phyloP scores from a whole-genome alignment of 2,797 vertebrate species.

The Huso huso region DNA sequence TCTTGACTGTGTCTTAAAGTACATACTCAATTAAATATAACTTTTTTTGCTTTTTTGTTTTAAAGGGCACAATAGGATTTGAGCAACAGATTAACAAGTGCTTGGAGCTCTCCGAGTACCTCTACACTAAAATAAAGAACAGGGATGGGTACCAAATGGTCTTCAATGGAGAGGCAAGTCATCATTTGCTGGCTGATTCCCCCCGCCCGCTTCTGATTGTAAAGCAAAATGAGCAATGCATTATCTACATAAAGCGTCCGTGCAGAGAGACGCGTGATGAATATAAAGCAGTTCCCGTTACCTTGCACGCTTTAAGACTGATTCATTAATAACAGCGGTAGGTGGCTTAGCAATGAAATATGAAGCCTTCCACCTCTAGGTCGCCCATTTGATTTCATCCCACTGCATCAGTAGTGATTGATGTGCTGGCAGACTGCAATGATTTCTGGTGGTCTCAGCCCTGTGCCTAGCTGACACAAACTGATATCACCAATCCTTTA shows the following conservation, averaged over 20 bases:
- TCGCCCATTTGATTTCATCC: not conserved
- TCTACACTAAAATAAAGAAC: slow-evolving; percentile 86
- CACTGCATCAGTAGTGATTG: not conserved
- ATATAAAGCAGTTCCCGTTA: slow-evolving; percentile 20
- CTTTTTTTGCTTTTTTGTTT: slow-evolving; percentile 21
- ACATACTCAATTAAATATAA: too few relatives aligned
- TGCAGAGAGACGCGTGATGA: slow-evolving; percentile 12
- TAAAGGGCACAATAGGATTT: slow-evolving; percentile 89
- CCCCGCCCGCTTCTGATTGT: too few relatives aligned
- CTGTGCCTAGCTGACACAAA: too few relatives aligned
- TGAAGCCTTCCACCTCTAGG: not conserved
- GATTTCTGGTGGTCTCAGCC: too few relatives aligned
- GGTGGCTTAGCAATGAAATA: slow-evolving; percentile 1
- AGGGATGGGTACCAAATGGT: slow-evolving; percentile 92
- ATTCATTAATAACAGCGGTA: slow-evolving; percentile 12
- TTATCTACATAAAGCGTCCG: slow-evolving; percentile 13
- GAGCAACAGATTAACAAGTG: slow-evolving; percentile 96
- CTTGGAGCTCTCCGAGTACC: slow-evolving; percentile 86
- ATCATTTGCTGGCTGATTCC: not conserved
- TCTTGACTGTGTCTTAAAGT: too few relatives aligned
- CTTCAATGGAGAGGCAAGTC: slow-evolving; percentile 81
- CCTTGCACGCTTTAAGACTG: slow-evolving; percentile 10
- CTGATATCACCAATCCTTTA: too few relatives aligned
- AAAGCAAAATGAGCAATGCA: slow-evolving; percentile 8
- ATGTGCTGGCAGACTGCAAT: too few relatives aligned